Percentiles rank a stretch among this genome's conserved stretches.
These are phyloP conservation scores for Eilema depressum DNA, from an alignment of 2,888 invertebrate genomes.

Conservation along the genomic window DNA sequence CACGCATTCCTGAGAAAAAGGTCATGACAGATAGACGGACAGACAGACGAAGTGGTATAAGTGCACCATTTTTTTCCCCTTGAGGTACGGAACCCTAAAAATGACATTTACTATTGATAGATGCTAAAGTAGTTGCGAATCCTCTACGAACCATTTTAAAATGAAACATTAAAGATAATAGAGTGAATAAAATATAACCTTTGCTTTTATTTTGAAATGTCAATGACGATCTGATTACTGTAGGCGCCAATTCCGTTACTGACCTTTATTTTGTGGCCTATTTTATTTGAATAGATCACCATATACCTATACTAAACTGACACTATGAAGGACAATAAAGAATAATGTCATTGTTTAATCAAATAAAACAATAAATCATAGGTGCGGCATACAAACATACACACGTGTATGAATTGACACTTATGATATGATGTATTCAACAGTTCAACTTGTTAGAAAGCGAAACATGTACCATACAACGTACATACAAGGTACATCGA, in stretches of 20 bases:
- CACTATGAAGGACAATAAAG: background rate
- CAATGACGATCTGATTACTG: slow-evolving; percentile 22
- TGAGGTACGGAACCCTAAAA: too few species aligned
- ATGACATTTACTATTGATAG: background rate
- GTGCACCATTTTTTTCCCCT: too few species aligned
- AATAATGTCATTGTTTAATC: background rate
- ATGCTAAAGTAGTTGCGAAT: background rate
- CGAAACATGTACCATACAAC: background rate
- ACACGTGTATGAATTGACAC: background rate
- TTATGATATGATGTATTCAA: background rate
- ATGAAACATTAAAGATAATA: background rate
- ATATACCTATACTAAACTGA: background rate
- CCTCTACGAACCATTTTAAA: background rate
- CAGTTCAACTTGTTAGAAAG: background rate
- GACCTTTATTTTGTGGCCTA: slow-evolving; percentile 23
- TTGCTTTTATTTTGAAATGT: slow-evolving; percentile 27
- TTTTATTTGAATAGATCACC: background rate
- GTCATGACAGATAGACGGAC: too few species aligned
- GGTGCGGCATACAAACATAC: background rate
- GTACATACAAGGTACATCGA: too few species aligned
- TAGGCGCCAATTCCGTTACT: slow-evolving; percentile 19
- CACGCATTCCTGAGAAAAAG: too few species aligned
- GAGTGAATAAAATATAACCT: slow-evolving; percentile 28
- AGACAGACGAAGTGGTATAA: too few species aligned
- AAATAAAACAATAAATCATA: background rate